Evolutionary conservation across 2,888 invertebrate genomes (phyloP).

Genomic region (Drosophila flavopinicola): DNA sequence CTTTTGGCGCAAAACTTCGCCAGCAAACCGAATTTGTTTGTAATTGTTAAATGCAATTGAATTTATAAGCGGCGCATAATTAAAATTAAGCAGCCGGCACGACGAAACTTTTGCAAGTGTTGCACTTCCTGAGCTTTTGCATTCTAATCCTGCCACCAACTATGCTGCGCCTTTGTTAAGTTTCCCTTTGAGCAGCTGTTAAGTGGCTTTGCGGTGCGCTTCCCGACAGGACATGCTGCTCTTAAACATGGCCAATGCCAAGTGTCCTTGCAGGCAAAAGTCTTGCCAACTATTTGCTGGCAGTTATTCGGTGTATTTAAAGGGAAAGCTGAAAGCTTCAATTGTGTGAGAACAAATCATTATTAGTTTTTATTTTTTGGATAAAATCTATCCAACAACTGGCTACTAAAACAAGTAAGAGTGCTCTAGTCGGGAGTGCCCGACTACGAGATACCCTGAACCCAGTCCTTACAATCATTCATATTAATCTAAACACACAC

Average conservation of each 20-base stretch:
- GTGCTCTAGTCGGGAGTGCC: too few relatives aligned
- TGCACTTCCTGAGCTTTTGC: constrained; percentile 57
- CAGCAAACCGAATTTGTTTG: constrained; percentile 56
- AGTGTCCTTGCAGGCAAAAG: constrained; percentile 18
- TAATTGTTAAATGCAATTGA: constrained; percentile 79
- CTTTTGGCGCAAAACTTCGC: constrained; percentile 40
- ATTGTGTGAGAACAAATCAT: too few relatives aligned
- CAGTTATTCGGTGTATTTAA: too few relatives aligned
- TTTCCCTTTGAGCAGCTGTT: constrained; percentile 34
- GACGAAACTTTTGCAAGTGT: constrained; percentile 65
- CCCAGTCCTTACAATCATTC: too few relatives aligned
- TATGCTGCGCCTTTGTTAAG: constrained; percentile 26
- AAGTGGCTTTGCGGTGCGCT: constrained; percentile 29
- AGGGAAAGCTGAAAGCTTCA: neutral
- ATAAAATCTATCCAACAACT: too few relatives aligned
- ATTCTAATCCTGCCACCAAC: constrained; percentile 15
- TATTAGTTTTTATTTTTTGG: too few relatives aligned
- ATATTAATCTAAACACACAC: too few relatives aligned
- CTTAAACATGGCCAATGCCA: constrained; percentile 26
- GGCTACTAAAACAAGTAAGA: too few relatives aligned
- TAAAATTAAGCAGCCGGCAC: constrained; percentile 75
- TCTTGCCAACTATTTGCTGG: neutral
- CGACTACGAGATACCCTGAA: too few relatives aligned
- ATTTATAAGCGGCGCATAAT: constrained; percentile 78
- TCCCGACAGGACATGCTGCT: constrained; percentile 33